Evolutionary conservation across 2,113 vertebrate genomes (phyloP), one percentile per base, ranked within the genome.

Genomic region (Upupa epops): DNA sequence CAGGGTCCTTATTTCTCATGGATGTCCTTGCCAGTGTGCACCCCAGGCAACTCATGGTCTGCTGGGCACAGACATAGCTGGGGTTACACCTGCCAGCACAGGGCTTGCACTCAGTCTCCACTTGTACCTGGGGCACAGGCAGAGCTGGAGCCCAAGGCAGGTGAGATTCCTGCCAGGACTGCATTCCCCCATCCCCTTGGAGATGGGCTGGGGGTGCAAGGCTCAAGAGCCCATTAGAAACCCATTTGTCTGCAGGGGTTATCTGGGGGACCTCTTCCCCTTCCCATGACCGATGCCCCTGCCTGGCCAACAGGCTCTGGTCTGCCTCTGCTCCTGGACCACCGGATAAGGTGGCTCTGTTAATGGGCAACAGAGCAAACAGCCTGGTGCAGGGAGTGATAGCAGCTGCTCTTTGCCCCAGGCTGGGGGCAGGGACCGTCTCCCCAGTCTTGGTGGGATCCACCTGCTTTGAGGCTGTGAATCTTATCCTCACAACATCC

Each of bases 361-460:
- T 96, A 96, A 96, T 91, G 84, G 90, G 70, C 58, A 0, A 58
- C 77, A 90, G 84, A 96, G 71, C 84, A 96, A 96, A 96, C 81
- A 95, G 84, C 54, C 66, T 3, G 2, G 66, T 18, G 49, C 66
- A 60, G 46, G 71, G 49, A 58, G 66, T 1, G 94, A 95, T 94
- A 95, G 84, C 66, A 65, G 82, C 59, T 76, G 89, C 94, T 86
- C 87, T 95, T 95, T 93, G 84, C 59, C 70, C 95, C 0, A 6
- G 25, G 49, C 55, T 82, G 84, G 69, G 56, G 76, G 61, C 52
- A 86, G 77, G 61, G 70, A 54, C 49, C 1, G 5, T 59, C 4
- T 6, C 17, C n/a, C 19, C 11, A 86, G 17, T 21, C 13, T 19
- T 11, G 2, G 24, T 20, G 46, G 26, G 45, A 59, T 90, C 40